Conservation (phyloP, 2,888 invertebrate genomes). For the Lepidocyrtoides sp. region DNA sequence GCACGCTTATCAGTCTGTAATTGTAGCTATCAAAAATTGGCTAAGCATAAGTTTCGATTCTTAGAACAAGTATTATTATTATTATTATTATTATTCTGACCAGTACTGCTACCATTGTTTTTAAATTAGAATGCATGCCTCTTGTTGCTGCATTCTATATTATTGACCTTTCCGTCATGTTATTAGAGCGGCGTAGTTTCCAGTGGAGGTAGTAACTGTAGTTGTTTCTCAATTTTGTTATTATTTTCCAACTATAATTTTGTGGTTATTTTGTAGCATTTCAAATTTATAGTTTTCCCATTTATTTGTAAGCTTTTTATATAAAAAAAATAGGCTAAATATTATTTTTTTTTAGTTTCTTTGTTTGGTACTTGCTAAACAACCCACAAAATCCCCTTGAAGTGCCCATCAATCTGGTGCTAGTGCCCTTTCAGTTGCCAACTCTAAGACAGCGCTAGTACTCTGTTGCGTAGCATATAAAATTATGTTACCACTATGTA, state of each 20-base stretch:
- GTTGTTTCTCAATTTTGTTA: not conserved
- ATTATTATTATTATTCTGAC: no score
- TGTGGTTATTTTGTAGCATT: constrained; percentile 17
- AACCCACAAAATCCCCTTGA: constrained; percentile 23
- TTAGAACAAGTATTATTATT: constrained; percentile 14
- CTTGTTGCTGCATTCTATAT: constrained; percentile 54
- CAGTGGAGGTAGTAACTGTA: constrained; percentile 71
- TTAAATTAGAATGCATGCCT: constrained; percentile 55
- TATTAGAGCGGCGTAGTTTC: constrained; percentile 73
- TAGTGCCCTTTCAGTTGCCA: constrained; percentile 49
- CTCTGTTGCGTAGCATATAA: not conserved
- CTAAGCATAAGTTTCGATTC: not conserved
- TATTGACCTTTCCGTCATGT: constrained; percentile 53
- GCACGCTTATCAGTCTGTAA: constrained; percentile 61
- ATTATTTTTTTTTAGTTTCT: not conserved
- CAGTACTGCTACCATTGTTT: not conserved
- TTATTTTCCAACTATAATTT: not conserved
- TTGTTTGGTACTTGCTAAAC: constrained; percentile 14
- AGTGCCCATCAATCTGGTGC: not conserved
- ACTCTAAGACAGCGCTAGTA: constrained; percentile 60
- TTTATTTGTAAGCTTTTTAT: not conserved
- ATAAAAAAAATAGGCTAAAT: not conserved
- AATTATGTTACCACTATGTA: no score
- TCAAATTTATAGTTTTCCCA: constrained; percentile 3
- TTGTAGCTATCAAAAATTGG: not conserved